Evolutionary conservation across 2,888 invertebrate genomes (phyloP).

Genomic region (Drepana falcataria): DNA sequence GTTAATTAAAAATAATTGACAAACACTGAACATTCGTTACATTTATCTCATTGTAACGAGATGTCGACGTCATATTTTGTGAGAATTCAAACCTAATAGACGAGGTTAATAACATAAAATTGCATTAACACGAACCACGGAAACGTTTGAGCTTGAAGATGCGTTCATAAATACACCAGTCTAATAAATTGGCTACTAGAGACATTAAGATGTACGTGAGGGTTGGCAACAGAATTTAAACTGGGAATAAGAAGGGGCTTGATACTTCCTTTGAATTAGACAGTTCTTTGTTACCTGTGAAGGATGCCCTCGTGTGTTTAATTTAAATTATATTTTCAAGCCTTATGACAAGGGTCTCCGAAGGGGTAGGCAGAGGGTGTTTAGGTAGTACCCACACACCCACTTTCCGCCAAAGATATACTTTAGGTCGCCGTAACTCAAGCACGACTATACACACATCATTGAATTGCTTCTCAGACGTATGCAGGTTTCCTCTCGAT

Average conservation of each 20-base stretch:
- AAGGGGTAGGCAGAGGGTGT: no score
- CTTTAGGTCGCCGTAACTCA: no score
- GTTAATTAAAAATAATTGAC: no score
- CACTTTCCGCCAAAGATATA: no score
- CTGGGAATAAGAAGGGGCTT: constrained; percentile 45
- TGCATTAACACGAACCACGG: constrained; percentile 7
- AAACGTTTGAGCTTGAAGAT: constrained; percentile 17
- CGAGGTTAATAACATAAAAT: constrained; percentile 7
- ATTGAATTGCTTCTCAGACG: no score
- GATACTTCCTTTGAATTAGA: constrained; percentile 46
- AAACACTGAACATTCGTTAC: background rate
- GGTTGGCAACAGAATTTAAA: constrained; percentile 48
- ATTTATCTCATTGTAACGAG: background rate
- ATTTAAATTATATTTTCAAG: constrained; percentile 6
- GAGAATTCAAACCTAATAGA: constrained; percentile 1
- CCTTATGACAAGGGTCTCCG: background rate
- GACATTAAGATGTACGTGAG: constrained; percentile 54
- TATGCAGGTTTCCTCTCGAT: no score
- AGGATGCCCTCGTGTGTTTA: constrained; percentile 2
- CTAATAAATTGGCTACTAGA: constrained; percentile 53
- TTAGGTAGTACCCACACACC: no score
- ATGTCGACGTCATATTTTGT: background rate
- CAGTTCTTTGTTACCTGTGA: constrained; percentile 21
- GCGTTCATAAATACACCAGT: constrained; percentile 50
- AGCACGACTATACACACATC: no score